A percentile compares a stretch with the other conserved stretches of the same genome.
These are phyloP conservation scores for Lamellibrachia luymesi DNA, from an alignment of 1,140 invertebrate genomes.

Conservation along the genomic window DNA sequence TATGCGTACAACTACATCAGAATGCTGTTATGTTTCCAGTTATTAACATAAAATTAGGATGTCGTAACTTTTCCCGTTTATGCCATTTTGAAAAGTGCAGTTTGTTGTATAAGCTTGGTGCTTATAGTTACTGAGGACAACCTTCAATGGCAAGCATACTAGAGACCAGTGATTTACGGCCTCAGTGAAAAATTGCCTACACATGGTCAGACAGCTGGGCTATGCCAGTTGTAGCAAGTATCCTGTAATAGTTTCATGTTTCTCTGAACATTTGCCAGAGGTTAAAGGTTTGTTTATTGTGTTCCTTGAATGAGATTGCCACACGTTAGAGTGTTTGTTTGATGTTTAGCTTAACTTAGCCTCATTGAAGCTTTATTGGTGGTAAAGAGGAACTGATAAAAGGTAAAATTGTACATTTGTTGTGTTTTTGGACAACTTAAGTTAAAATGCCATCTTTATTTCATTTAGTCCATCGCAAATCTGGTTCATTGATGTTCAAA, in stretches of 20 bases:
- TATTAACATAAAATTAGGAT: not conserved
- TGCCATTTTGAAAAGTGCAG: not conserved
- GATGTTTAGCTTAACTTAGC: too few relatives aligned
- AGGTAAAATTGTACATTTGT: not conserved
- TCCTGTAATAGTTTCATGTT: not conserved
- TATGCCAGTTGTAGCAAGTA: not conserved
- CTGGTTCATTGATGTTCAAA: too few relatives aligned
- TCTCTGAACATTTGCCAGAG: not conserved
- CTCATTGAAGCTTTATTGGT: not conserved
- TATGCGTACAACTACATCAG: not conserved
- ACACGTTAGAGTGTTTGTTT: too few relatives aligned
- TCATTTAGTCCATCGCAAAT: too few relatives aligned
- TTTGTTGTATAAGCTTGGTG: not conserved
- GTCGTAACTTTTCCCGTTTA: not conserved
- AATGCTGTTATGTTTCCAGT: not conserved
- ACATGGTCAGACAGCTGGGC: not conserved
- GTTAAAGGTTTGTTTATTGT: not conserved
- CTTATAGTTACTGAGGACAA: not conserved
- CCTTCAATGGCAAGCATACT: not conserved
- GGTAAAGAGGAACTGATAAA: not conserved
- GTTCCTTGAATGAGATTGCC: not conserved
- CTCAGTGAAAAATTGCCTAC: not conserved
- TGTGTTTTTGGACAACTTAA: not conserved
- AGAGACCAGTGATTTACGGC: not conserved
- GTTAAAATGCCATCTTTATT: too few relatives aligned